These are phyloP conservation scores for Pelosia muscerda DNA, from an alignment of 2,888 invertebrate genomes.

Conservation along the genomic window DNA sequence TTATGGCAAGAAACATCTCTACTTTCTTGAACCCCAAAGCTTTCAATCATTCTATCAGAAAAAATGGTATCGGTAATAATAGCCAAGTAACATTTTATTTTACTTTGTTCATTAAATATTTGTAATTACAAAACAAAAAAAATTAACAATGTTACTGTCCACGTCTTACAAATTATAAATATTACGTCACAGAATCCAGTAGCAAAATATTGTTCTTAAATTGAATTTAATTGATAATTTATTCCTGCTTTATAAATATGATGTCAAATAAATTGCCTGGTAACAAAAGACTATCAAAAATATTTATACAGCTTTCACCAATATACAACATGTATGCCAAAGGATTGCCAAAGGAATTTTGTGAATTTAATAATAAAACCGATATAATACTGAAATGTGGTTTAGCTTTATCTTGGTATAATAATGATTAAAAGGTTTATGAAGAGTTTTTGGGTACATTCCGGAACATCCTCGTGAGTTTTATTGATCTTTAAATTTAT, in stretches of 20 bases:
- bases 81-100: too few relatives aligned
- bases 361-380: background rate
- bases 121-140: too few relatives aligned
- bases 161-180: background rate
- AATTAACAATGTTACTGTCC: background rate
- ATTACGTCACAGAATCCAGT: background rate
- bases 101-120: too few relatives aligned
- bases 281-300: too few relatives aligned
- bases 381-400: background rate
- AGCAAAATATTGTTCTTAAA: background rate
- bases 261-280: too few relatives aligned
- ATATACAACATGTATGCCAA: background rate
- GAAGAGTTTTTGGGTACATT: background rate
- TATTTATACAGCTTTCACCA: too few relatives aligned
- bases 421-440: background rate
- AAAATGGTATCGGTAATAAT: background rate
- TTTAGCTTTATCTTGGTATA: background rate
- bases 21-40: too few relatives aligned
- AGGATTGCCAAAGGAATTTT: background rate
- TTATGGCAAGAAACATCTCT: too few relatives aligned
- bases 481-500: background rate
- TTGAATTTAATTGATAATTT: background rate
- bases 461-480: background rate
- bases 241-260: background rate
- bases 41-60: too few relatives aligned